Base-by-base conservation (phyloP, 2,888 invertebrate species). In the Amphipoea oculea region DNA sequence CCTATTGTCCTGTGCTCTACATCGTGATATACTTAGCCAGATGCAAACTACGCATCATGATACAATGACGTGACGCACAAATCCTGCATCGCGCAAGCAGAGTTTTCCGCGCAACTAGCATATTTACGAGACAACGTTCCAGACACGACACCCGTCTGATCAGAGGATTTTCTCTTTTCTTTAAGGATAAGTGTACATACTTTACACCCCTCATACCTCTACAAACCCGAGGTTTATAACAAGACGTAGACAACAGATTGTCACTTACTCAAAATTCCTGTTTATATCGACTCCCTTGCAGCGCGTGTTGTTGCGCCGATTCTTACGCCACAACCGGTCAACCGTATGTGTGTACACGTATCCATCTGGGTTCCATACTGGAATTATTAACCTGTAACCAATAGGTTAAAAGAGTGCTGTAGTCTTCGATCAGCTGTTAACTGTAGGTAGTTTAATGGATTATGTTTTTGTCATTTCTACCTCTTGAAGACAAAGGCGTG, bases 261-360 rank as follows among this genome's bases (percentile, higher is more conserved):
- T 42, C 29, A 85, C 90, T 87, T 90, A 95, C 95, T 98, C 98
- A 92, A 98, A 99, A 94, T 99, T 99, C 78, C 99, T 97, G 92
- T 98, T 98, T 7, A 98, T 95, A 94, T 98, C 98, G 0, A 98
- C 97, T 3, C 98, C 98, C 0, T 48, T 74, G 78, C 94, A 94
- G 17, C 67, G 79, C 4, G 96, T 96, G 73, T 96, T 95, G 17
- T 78, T 72, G 5, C 91, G 89, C 9, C 98, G 96, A 91, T 98
- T 98, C 90, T 98, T 98, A 74, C 98, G 96, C 99, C 99, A 99
- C 73, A 99, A 93, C 60, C 99, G 97, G 91, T 98, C 98, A 6
- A 95, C 96, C 0, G 97, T 97, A 92, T 98, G 98, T 0, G 98
- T 97, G 93, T 98, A 98, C 89, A 98, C 98, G 92, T 99, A 99